Percentiles rank a stretch among this genome's conserved stretches.
Evolutionary conservation across 2,113 vertebrate species (phyloP).

Genomic region (Cyprinus carpio): DNA sequence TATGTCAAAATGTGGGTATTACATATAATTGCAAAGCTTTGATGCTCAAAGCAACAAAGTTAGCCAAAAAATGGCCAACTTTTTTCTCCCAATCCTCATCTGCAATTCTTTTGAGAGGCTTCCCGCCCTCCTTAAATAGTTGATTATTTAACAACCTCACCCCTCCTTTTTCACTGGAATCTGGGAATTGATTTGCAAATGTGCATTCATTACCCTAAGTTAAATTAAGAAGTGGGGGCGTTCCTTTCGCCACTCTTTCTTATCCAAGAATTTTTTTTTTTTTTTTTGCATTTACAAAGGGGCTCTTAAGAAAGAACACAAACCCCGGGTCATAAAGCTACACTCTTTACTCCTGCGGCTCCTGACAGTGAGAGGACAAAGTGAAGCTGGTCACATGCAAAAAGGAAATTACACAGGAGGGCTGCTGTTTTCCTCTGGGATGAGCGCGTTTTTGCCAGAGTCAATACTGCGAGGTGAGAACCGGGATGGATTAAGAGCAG

Average conservation of each 20-base stretch:
- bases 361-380: slow-evolving; percentile 57
- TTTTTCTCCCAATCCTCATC: slow-evolving; percentile 61
- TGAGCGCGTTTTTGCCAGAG: slow-evolving; percentile 30
- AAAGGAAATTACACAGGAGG: slow-evolving; percentile 66
- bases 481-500: slow-evolving; percentile 47
- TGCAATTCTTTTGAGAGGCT: slow-evolving; percentile 62
- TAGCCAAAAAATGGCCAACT: slow-evolving; percentile 49
- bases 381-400: slow-evolving; percentile 58
- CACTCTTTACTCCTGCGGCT: slow-evolving; percentile 57
- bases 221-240: slow-evolving; percentile 63
- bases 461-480: slow-evolving; percentile 28
- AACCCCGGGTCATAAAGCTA: slow-evolving; percentile 65
- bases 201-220: slow-evolving; percentile 68
- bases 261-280: background rate
- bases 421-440: slow-evolving; percentile 57
- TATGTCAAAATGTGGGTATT: background rate
- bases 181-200: slow-evolving; percentile 79
- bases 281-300: slow-evolving; percentile 66
- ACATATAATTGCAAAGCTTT: background rate
- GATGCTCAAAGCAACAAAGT: background rate
- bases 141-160: slow-evolving; percentile 69
- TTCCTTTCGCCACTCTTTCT: slow-evolving; percentile 49
- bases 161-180: slow-evolving; percentile 60
- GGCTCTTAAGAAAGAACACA: slow-evolving; percentile 73
- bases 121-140: slow-evolving; percentile 46